Percentiles rank a stretch among this genome's conserved stretches.
These are phyloP conservation scores for Sminthurides aquaticus DNA, from an alignment of 2,888 invertebrate genomes.

Conservation along the genomic window DNA sequence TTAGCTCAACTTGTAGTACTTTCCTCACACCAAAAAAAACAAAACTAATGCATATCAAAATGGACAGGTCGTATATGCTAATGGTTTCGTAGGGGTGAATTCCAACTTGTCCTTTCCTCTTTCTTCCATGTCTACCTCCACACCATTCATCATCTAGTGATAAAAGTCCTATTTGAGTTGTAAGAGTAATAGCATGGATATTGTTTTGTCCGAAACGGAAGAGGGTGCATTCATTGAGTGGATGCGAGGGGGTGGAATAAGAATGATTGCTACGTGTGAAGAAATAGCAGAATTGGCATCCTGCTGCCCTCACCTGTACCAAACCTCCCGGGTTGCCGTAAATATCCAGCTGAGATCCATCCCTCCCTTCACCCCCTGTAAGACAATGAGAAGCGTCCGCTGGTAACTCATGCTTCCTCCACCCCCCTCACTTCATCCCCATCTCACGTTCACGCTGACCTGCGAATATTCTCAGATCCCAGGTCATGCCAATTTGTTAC, in stretches of 20 bases:
- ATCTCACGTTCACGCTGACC: background rate
- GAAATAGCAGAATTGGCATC: conserved; percentile 31
- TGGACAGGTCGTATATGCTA: background rate
- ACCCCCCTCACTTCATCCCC: background rate
- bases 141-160: conserved; percentile 34
- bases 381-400: background rate
- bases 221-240: conserved; percentile 15
- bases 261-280: conserved; percentile 6
- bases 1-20: too few species aligned
- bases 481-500: background rate
- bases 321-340: conserved; percentile 41
- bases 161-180: conserved; percentile 26
- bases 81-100: background rate
- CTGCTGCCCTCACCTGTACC: conserved; percentile 42
- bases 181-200: too few species aligned
- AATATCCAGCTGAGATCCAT: conserved; percentile 42
- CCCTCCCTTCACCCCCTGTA: conserved; percentile 31
- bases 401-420: background rate
- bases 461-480: background rate
- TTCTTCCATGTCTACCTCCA: background rate
- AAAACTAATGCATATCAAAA: background rate
- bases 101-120: background rate
- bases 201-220: conserved; percentile 25
- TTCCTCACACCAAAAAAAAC: too few species aligned
- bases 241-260: background rate